phyloP scores from a whole-genome alignment of 2,797 vertebrate genomes.

The Eulemur coronatus region DNA sequence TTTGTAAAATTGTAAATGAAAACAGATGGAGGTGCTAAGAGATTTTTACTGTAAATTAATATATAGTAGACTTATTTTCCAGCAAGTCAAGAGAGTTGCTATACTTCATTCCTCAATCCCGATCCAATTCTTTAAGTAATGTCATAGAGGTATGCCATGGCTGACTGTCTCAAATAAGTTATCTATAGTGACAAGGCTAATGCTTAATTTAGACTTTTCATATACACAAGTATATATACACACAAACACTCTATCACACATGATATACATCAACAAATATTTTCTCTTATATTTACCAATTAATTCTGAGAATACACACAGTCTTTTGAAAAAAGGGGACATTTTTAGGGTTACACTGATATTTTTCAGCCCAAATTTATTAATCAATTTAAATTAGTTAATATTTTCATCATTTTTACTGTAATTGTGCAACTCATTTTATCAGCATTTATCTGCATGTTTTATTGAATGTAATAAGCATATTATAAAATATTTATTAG shows the following conservation, averaged over 20 bases:
- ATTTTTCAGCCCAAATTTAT: not conserved
- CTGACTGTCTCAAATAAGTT: not conserved
- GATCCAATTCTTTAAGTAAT: not conserved
- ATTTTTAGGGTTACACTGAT: not conserved
- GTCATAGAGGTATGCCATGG: not conserved
- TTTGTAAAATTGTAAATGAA: not conserved
- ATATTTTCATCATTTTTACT: not conserved
- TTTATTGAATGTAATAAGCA: not conserved
- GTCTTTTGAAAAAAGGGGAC: not conserved
- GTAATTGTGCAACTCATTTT: not conserved
- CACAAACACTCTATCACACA: not conserved
- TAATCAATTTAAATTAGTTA: not conserved
- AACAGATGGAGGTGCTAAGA: not conserved
- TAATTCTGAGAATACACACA: not conserved
- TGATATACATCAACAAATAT: not conserved
- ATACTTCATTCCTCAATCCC: not conserved
- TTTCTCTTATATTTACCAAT: not conserved
- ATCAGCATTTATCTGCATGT: not conserved
- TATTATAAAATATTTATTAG: not conserved
- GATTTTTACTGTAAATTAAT: not conserved
- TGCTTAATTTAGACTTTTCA: not conserved
- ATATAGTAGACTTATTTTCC: not conserved
- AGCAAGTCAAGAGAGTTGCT: not conserved
- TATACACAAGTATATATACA: too few relatives aligned
- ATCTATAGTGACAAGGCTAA: not conserved